Evolutionary conservation across 2,888 invertebrate species (phyloP), one percentile per base, ranked within the genome.

Genomic region (Oscheius sp.): DNA sequence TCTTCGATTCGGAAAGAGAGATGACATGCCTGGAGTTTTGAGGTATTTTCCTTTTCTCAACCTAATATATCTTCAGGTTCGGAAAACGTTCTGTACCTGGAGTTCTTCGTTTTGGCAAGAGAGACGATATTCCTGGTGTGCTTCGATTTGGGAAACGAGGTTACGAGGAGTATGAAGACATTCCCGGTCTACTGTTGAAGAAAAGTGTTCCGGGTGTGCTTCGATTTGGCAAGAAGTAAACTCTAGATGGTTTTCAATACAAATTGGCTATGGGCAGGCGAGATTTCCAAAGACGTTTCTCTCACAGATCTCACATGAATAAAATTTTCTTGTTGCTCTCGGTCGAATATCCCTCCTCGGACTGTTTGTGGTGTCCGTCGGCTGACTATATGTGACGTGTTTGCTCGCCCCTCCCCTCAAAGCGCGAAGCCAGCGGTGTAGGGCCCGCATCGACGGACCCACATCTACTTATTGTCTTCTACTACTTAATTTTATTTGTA

Each of bases 181-280:
- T 45, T 14, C 38, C 57, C 14, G 70, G 70, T 9, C 67, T 70
- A 36, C 54, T 76, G 28, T 57, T 72, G 47, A 79, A 79, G 70
- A 79, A 77, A 64, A 75, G 75, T 26, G 75, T 77, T 17, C 79
- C 79, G 38, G 79, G 79, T 22, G 79, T 80, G 17, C 73, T 80
- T 22, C 75, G 79, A 32, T 80, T 80, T 65, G 79, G 79, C 12
- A 70, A 70, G 70, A 62, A 68, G 68, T 54, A 54, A 36, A 28
- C 54, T 12, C 3, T 30, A 59, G 59, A 59, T 44, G 59, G 59
- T 59, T 59, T 59, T 33, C 33, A 45, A 6, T 30, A n/a, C 9
- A 28, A 54, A 50, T 12, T 38, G 36, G 59, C 59, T 59, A 41
- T 59, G 59, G 59, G 59, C 59, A 44, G 44, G 59, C 44, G 59